Evolutionary conservation across 2,888 invertebrate genomes (phyloP).

Genomic region (Xestia rhomboidea): DNA sequence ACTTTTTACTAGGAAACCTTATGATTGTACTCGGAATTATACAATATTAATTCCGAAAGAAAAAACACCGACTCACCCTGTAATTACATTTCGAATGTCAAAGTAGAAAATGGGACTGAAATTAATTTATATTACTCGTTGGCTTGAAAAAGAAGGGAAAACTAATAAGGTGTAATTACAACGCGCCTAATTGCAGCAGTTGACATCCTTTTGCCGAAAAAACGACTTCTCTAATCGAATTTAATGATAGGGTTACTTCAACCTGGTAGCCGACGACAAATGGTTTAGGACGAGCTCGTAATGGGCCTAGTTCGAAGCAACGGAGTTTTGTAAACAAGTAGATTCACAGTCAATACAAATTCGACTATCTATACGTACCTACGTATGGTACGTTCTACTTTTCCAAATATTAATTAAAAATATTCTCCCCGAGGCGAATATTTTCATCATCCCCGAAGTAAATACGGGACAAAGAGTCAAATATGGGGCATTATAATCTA

Average conservation of each 20-base stretch:
- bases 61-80: constrained; percentile 62
- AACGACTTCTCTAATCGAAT: constrained; percentile 79
- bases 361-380: not conserved
- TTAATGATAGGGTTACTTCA: constrained; percentile 83
- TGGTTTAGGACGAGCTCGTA: constrained; percentile 40
- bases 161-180: constrained; percentile 86
- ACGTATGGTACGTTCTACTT: not conserved
- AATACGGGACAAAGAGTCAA: constrained; percentile 66
- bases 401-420: constrained; percentile 31
- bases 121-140: constrained; percentile 82
- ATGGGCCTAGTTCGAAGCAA: constrained; percentile 8
- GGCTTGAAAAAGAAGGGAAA: constrained; percentile 76
- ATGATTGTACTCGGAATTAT: constrained; percentile 46
- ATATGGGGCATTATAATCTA: constrained; percentile 72
- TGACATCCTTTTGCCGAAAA: constrained; percentile 83
- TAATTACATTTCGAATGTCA: constrained; percentile 76
- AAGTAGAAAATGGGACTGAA: constrained; percentile 76
- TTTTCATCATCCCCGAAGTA: constrained; percentile 27
- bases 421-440: constrained; percentile 9
- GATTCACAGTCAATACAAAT: not conserved
- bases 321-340: not conserved
- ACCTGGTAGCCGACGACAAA: constrained; percentile 46
- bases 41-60: constrained; percentile 49
- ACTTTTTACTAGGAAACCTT: constrained; percentile 37
- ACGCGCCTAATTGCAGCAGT: constrained; percentile 82